A percentile compares a stretch with the other conserved stretches of the same genome.
Conservation (phyloP, 1,140 invertebrate genomes). For the Gonioctena quinquepunctata region DNA sequence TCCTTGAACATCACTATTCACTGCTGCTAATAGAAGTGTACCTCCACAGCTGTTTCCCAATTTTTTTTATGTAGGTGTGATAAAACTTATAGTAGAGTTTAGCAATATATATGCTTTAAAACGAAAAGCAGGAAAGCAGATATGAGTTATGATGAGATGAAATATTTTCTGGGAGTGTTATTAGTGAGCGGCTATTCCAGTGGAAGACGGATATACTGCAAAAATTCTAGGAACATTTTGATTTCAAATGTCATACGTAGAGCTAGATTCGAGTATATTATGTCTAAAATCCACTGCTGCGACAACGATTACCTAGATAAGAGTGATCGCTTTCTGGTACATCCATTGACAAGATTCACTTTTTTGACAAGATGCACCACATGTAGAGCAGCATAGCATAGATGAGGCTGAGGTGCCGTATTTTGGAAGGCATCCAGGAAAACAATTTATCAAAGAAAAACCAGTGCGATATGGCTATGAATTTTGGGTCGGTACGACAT, state of each 20-base stretch:
- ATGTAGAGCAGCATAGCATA: constrained; percentile 42
- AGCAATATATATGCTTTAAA: constrained; percentile 30
- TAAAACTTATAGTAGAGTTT: too few species aligned
- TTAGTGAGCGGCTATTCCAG: constrained; percentile 34
- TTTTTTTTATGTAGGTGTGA: too few species aligned
- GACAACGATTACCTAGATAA: constrained; percentile 42
- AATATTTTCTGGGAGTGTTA: constrained; percentile 34
- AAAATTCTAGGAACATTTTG: constrained; percentile 31
- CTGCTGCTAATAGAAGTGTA: too few species aligned
- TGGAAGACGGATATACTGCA: constrained; percentile 36
- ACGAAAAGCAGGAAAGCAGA: constrained; percentile 19
- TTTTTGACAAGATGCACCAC: constrained; percentile 23
- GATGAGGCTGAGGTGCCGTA: constrained; percentile 41
- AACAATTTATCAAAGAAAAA: constrained; percentile 43
- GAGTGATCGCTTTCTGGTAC: not conserved
- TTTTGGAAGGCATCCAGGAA: constrained; percentile 32
- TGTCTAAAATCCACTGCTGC: constrained; percentile 33
- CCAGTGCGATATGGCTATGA: constrained; percentile 37
- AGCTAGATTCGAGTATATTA: constrained; percentile 39
- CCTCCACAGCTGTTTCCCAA: too few species aligned
- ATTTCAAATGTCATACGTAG: constrained; percentile 32
- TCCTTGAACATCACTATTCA: too few species aligned
- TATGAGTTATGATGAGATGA: constrained; percentile 27
- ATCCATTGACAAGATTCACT: constrained; percentile 23
- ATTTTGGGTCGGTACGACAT: too few species aligned